Conservation (phyloP, 2,888 invertebrate species). For the Galeopsomyia nigrocyanea region DNA sequence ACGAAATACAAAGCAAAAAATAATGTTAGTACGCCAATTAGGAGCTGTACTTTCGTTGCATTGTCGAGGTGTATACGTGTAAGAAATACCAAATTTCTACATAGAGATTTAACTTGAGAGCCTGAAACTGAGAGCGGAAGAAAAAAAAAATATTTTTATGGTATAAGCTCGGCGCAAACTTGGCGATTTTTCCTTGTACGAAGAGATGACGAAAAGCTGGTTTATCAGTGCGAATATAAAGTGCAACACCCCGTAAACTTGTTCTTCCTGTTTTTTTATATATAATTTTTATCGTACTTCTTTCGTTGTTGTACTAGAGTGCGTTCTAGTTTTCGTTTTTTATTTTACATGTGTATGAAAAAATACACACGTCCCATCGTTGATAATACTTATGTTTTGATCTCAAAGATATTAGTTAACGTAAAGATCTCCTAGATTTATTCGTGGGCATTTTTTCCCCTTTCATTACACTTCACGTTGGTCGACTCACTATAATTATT, state of each 20-base stretch:
- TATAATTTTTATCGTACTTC: constrained; percentile 30
- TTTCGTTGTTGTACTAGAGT: constrained; percentile 40
- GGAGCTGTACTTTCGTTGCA: constrained; percentile 37
- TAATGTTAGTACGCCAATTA: constrained; percentile 17
- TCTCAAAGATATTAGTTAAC: constrained; percentile 36
- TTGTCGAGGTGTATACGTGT: constrained; percentile 50
- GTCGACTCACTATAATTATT: too few species aligned
- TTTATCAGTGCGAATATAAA: constrained; percentile 35
- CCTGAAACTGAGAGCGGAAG: constrained; percentile 46
- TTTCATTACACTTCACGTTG: background rate
- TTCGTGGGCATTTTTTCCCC: constrained; percentile 15
- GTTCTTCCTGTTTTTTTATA: constrained; percentile 34
- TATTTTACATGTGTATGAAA: constrained; percentile 19
- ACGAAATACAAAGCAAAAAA: constrained; percentile 24
- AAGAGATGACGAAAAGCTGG: constrained; percentile 23
- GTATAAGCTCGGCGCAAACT: constrained; percentile 56
- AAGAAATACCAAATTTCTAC: constrained; percentile 53
- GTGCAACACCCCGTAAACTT: constrained; percentile 36
- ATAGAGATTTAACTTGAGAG: constrained; percentile 55
- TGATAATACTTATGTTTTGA: constrained; percentile 37
- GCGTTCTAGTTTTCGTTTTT: constrained; percentile 37
- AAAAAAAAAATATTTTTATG: constrained; percentile 64
- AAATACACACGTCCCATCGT: constrained; percentile 19
- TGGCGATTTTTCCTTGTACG: constrained; percentile 43
- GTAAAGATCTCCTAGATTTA: constrained; percentile 16